Base-by-base conservation (phyloP, 2,888 invertebrate genomes). In the Drosophila lacicola region DNA sequence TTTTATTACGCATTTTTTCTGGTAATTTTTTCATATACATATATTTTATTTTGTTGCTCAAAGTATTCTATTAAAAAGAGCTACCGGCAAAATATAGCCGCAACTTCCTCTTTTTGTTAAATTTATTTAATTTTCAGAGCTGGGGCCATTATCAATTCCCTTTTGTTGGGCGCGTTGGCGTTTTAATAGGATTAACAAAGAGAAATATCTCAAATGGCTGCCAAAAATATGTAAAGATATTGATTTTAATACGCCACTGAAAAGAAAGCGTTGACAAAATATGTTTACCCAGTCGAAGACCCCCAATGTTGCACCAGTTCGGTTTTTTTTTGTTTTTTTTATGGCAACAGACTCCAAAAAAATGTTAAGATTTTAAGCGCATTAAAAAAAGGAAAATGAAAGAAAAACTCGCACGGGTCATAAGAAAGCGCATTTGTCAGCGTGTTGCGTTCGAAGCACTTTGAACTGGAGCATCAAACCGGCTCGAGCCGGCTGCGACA, bases 201-300 rank as follows among this genome's bases (percentile, higher is more conserved):
- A 56, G 47, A 63, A 65, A 49, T 70, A 65, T 55, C 49, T 69
- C 58, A 53, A 66, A 75, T 54, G 54, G 60, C 68, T 81, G 85
- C 80, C 57, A 76, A 85, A 85, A 74, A 76, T 69, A 73, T 79
- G 56, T 71, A 44, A 66, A 82, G 68, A 74, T 66, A 70, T 80
- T 62, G 70, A 79, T 62, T 75, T 75, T 45, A 66, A 75, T 74
- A 56, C 70, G 61, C 57, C 61, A 63, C 60, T 56, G 60, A 56
- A 67, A 74, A 78, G 80, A 82, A 82, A 82, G 74, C 80, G 70
- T 57, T 82, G 80, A 84, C 67, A 70, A 78, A 79, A 56, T 67
- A 21, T 36, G 60, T 57, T 71, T 66, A 46, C 51, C 41, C 57
- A 44, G 39, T 50, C 47, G 33, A 37, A 34, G 74, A 75, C 78